These are phyloP conservation scores for Oxytorus armatus DNA, from an alignment of 2,888 invertebrate genomes.

Conservation along the genomic window DNA sequence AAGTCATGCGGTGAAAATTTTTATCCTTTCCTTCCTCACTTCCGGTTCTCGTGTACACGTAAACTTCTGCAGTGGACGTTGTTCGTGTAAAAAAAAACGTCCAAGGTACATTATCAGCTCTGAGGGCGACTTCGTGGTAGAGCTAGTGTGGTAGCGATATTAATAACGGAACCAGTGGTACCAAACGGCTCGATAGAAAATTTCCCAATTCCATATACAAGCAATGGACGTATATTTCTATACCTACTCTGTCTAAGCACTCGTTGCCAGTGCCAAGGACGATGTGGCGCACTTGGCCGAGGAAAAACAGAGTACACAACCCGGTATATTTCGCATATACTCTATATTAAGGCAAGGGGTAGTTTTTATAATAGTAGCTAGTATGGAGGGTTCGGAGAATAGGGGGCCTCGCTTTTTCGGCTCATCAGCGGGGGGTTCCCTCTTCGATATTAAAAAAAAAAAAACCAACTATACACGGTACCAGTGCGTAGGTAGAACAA, in stretches of 20 bases:
- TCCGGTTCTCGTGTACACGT: background rate
- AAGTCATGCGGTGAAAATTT: background rate
- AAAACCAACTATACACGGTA: slow-evolving; percentile 7
- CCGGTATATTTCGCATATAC: background rate
- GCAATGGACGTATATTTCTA: background rate
- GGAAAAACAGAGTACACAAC: slow-evolving; percentile 10
- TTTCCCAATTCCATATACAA: slow-evolving; percentile 14
- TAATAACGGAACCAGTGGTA: slow-evolving; percentile 25
- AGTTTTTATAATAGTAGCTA: background rate
- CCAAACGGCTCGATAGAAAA: slow-evolving; percentile 32
- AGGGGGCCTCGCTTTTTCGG: slow-evolving; percentile 20
- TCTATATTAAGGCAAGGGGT: slow-evolving; percentile 16
- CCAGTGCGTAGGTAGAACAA: slow-evolving; percentile 20
- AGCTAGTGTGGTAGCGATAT: slow-evolving; percentile 18
- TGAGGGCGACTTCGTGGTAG: background rate
- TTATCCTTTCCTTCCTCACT: background rate
- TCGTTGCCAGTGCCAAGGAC: slow-evolving; percentile 41
- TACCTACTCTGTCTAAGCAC: background rate
- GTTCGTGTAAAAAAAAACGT: slow-evolving; percentile 5
- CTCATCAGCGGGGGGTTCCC: slow-evolving; percentile 27
- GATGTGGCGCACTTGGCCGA: slow-evolving; percentile 28
- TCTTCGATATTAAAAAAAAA: slow-evolving; percentile 11
- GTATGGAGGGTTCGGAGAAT: slow-evolving; percentile 14
- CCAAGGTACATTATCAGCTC: background rate
- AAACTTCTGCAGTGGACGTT: background rate